A percentile compares a stretch with the other conserved stretches of the same genome.
phyloP scores from a whole-genome alignment of 2,888 invertebrate species.

The Vesta saturnalis region DNA sequence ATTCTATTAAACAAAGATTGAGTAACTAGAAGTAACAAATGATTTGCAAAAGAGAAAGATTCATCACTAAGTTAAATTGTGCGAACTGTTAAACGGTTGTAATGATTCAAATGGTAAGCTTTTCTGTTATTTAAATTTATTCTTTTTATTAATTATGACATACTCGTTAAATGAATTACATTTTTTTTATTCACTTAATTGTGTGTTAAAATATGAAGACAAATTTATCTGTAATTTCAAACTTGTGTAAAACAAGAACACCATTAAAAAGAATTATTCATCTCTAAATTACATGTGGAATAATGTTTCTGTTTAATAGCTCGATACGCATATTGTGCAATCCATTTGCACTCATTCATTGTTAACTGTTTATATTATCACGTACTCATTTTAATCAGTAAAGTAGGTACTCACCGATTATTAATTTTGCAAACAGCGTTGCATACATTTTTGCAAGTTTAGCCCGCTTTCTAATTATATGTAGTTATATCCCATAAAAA shows the following conservation, averaged over 20 bases:
- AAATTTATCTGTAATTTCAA: background rate
- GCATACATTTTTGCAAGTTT: no score
- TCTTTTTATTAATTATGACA: no score
- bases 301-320: background rate
- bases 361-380: no score
- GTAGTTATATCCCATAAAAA: no score
- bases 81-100: background rate
- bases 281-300: background rate
- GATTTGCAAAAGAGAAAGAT: slow-evolving; percentile 1
- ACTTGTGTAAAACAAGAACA: background rate
- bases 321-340: no score
- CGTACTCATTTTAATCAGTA: no score
- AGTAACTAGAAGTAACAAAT: slow-evolving; percentile 10
- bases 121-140: background rate
- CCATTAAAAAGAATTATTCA: background rate
- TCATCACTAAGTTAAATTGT: background rate
- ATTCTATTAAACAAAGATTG: background rate
- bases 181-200: background rate
- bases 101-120: background rate
- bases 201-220: background rate
- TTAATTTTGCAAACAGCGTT: no score
- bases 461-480: no score
- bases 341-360: no score
- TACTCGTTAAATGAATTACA: no score
- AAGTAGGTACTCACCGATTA: no score